Conservation (phyloP, 2,113 vertebrate genomes). For the Neogale vison region DNA sequence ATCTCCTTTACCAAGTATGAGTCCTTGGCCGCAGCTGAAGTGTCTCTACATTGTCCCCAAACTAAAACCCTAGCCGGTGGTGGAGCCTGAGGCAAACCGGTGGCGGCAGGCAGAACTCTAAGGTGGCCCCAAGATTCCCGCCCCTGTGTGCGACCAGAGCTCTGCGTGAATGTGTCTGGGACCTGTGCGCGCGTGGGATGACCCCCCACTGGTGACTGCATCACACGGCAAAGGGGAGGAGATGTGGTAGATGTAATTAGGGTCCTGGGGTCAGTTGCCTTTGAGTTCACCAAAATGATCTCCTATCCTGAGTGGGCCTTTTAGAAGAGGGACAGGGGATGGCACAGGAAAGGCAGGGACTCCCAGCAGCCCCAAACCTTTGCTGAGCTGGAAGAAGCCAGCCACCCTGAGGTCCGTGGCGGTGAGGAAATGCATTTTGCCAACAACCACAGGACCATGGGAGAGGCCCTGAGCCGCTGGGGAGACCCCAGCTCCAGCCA, state of each 20-base stretch:
- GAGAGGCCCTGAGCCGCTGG: not conserved
- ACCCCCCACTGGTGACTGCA: not conserved
- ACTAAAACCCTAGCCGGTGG: not conserved
- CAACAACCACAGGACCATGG: not conserved
- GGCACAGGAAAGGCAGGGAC: not conserved
- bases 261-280: not conserved
- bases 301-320: not conserved
- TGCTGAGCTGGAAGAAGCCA: not conserved
- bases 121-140: not conserved
- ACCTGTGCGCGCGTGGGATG: not conserved
- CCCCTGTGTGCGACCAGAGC: accelerated
- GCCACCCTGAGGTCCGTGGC: not conserved
- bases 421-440: not conserved
- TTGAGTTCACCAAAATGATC: not conserved
- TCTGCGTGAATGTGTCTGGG: not conserved
- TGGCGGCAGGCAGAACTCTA: not conserved
- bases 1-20: not conserved
- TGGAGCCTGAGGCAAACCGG: not conserved
- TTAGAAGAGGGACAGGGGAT: not conserved
- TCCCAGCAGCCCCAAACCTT: not conserved
- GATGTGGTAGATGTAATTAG: not conserved
- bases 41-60: not conserved
- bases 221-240: not conserved
- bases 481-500: not conserved
- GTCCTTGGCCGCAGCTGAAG: not conserved